A percentile compares a stretch with the other conserved stretches of the same genome.
These are phyloP conservation scores for Muscicapa comitata DNA, from an alignment of 2,797 vertebrate species.

Conservation along the genomic window DNA sequence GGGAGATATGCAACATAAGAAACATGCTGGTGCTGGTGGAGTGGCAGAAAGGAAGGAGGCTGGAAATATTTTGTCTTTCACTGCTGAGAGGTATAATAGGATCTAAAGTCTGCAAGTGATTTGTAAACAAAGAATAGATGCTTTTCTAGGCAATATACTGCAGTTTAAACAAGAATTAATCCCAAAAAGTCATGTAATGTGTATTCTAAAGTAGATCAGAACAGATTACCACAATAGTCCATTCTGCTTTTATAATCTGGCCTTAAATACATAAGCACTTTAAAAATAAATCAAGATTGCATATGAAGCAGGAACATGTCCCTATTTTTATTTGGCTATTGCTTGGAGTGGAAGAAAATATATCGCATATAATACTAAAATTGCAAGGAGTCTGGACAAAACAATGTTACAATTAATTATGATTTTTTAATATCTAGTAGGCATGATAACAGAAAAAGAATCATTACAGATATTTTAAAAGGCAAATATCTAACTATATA, in stretches of 20 bases:
- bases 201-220: conserved; percentile 52
- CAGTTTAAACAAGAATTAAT: conserved; percentile 45
- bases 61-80: not conserved
- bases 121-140: conserved; percentile 24
- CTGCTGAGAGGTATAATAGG: not conserved
- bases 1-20: not conserved
- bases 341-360: not conserved
- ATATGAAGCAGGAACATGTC: not conserved
- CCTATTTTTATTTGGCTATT: not conserved
- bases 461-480: not conserved
- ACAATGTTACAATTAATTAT: not conserved
- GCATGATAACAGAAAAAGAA: not conserved
- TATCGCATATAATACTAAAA: not conserved
- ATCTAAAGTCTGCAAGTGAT: conserved; percentile 9
- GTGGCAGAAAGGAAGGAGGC: not conserved
- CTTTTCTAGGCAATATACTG: conserved; percentile 32
- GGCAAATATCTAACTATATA: not conserved
- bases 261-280: conserved; percentile 32
- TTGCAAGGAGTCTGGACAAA: not conserved
- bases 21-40: not conserved
- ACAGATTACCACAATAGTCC: conserved; percentile 44
- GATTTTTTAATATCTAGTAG: not conserved
- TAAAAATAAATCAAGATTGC: conserved; percentile 29
- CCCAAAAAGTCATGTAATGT: conserved; percentile 38
- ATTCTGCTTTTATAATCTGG: conserved; percentile 32